These are phyloP conservation scores for Entomobrya proxima DNA, from an alignment of 2,888 invertebrate species.

Conservation along the genomic window DNA sequence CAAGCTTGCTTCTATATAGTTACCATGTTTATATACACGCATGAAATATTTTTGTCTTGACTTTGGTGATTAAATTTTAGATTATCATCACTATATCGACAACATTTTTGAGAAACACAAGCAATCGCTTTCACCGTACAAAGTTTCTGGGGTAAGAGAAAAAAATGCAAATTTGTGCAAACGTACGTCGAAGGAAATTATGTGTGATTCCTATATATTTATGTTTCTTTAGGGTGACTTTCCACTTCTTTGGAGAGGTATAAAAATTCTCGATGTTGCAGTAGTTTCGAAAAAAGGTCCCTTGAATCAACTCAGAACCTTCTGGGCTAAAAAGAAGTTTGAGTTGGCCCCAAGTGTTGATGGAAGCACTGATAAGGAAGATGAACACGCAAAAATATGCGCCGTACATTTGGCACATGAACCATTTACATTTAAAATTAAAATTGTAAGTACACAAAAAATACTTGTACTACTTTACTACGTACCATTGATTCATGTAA, in stretches of 20 bases:
- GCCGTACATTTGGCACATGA: conserved; percentile 67
- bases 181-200: too few relatives aligned
- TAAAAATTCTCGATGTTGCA: conserved; percentile 50
- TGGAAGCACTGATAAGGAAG: conserved; percentile 28
- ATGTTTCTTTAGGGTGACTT: conserved; percentile 57
- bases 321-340: conserved; percentile 62
- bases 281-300: conserved; percentile 44
- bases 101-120: conserved; percentile 88
- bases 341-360: conserved; percentile 64
- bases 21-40: neutral
- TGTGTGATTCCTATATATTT: neutral
- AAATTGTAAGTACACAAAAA: conserved; percentile 44
- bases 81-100: conserved; percentile 44
- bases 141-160: conserved; percentile 48
- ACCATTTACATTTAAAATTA: conserved; percentile 62
- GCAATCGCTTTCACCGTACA: conserved; percentile 83
- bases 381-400: conserved; percentile 59
- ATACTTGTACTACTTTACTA: too few relatives aligned
- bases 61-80: neutral
- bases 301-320: conserved; percentile 60
- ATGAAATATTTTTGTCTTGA: neutral
- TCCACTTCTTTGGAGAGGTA: conserved; percentile 68
- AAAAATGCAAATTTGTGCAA: too few relatives aligned
- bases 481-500: neutral
- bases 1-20: too few relatives aligned